These are phyloP conservation scores for Thecocarcelia acutangulata DNA, from an alignment of 2,888 invertebrate genomes.

Conservation along the genomic window DNA sequence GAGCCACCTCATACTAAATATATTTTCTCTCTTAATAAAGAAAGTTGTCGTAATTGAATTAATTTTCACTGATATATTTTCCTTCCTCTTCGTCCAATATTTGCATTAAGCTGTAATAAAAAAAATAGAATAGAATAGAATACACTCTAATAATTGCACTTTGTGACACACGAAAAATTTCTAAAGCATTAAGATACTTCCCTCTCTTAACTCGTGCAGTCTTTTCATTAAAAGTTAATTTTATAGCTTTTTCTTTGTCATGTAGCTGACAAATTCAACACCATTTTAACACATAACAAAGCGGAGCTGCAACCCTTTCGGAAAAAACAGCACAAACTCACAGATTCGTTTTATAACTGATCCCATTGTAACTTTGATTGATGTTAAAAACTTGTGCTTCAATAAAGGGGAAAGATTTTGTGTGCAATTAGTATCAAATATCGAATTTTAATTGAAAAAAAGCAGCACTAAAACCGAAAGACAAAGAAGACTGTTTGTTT, in stretches of 20 bases:
- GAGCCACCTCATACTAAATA: too few species aligned
- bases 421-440: conserved; percentile 62
- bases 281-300: conserved; percentile 12
- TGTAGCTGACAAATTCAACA: conserved; percentile 57
- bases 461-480: conserved; percentile 25
- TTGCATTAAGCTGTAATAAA: too few species aligned
- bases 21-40: too few species aligned
- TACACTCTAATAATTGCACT: not conserved
- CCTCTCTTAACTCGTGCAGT: not conserved
- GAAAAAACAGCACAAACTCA: not conserved
- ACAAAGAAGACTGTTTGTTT: conserved; percentile 23
- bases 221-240: conserved; percentile 11
- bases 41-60: too few species aligned
- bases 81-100: too few species aligned
- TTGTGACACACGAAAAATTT: too few species aligned
- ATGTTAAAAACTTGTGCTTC: conserved; percentile 47
- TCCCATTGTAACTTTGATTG: conserved; percentile 48
- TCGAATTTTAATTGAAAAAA: conserved; percentile 62
- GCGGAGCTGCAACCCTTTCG: not conserved
- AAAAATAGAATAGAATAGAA: not conserved
- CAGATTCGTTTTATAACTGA: not conserved
- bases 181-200: not conserved
- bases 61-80: too few species aligned
- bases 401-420: conserved; percentile 48
- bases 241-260: conserved; percentile 31